Conservation (phyloP, 2,113 vertebrate genomes). For the Aspiorhynchus laticeps region DNA sequence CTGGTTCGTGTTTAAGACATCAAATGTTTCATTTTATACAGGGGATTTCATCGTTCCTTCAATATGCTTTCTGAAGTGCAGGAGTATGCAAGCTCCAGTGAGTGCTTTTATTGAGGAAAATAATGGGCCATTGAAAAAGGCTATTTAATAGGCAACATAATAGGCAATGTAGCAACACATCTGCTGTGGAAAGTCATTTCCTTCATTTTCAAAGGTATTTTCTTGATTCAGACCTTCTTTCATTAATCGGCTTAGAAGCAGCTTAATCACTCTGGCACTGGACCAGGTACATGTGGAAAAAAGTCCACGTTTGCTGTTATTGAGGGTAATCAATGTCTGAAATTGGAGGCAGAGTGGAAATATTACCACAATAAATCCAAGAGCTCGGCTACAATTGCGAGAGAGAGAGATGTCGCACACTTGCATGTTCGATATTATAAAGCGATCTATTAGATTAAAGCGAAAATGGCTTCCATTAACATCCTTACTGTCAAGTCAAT, state of each 20-base stretch:
- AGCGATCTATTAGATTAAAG: not conserved
- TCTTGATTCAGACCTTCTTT: conserved; percentile 67
- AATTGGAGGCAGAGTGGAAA: conserved; percentile 1
- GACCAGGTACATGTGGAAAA: conserved; percentile 3
- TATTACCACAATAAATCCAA: conserved; percentile 38
- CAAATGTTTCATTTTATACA: conserved; percentile 81
- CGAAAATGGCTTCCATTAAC: conserved; percentile 2
- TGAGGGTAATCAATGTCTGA: conserved; percentile 37
- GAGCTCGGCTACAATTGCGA: not conserved
- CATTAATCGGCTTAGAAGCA: conserved; percentile 69
- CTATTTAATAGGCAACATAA: conserved; percentile 82
- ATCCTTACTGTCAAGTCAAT: conserved; percentile 68
- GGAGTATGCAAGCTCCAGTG: conserved; percentile 72
- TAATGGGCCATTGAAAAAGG: conserved; percentile 81
- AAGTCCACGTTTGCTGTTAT: conserved; percentile 1
- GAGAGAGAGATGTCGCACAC: not conserved
- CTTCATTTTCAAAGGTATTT: conserved; percentile 73
- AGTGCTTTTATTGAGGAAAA: conserved; percentile 79
- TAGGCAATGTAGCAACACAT: conserved; percentile 80
- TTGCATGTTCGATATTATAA: conserved; percentile 8
- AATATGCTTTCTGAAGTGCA: conserved; percentile 71
- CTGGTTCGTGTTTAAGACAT: conserved; percentile 80
- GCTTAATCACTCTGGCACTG: conserved; percentile 57
- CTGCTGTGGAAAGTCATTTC: conserved; percentile 77
- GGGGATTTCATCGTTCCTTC: conserved; percentile 74